phyloP scores from a whole-genome alignment of 2,888 invertebrate species.

The Leucophora obtusa region DNA sequence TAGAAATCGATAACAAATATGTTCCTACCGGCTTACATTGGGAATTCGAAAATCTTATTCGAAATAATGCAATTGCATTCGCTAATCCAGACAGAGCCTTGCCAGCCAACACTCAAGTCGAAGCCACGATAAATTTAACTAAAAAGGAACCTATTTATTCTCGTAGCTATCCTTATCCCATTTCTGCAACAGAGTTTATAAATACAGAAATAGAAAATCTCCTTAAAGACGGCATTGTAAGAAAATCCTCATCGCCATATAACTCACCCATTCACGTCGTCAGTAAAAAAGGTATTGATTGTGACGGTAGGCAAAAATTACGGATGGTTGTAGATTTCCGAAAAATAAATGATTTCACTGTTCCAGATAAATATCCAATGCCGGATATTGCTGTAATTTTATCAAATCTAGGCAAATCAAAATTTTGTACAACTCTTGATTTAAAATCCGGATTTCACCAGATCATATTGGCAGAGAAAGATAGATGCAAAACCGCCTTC shows the following conservation, averaged over 20 bases:
- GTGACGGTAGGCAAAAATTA: slow-evolving; percentile 42
- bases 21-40: not conserved
- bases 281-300: slow-evolving; percentile 55
- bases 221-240: slow-evolving; percentile 37
- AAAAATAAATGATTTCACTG: slow-evolving; percentile 50
- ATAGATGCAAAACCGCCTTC: too few relatives aligned
- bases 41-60: slow-evolving; percentile 6
- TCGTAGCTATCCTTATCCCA: slow-evolving; percentile 48
- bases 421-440: too few relatives aligned
- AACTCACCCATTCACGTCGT: slow-evolving; percentile 50
- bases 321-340: slow-evolving; percentile 58
- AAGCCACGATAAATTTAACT: slow-evolving; percentile 38
- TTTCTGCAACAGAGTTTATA: slow-evolving; percentile 38
- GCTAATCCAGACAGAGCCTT: slow-evolving; percentile 33
- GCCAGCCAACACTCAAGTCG: slow-evolving; percentile 42
- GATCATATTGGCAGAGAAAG: too few relatives aligned
- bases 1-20: slow-evolving; percentile 10
- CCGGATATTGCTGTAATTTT: too few relatives aligned
- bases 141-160: slow-evolving; percentile 45
- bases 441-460: too few relatives aligned
- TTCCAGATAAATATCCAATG: too few relatives aligned
- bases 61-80: slow-evolving; percentile 6
- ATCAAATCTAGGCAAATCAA: too few relatives aligned
- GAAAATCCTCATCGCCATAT: too few relatives aligned
- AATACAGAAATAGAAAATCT: slow-evolving; percentile 34